phyloP scores from a whole-genome alignment of 1,140 invertebrate species.

The Atta cephalotes region DNA sequence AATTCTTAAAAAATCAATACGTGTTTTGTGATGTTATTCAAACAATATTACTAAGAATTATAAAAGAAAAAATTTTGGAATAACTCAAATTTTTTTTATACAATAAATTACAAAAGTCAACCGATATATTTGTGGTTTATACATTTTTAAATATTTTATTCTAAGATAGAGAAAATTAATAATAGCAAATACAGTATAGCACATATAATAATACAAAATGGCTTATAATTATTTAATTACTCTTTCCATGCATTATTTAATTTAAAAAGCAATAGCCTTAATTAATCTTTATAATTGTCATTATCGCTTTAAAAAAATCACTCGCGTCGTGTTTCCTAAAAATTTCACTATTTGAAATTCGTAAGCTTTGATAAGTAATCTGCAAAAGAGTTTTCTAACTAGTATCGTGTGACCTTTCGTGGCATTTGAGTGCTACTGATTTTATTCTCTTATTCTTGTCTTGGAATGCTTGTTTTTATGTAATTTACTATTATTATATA shows the following conservation, averaged over 20 bases:
- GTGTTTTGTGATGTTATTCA: constrained; percentile 3
- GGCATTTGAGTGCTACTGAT: constrained; percentile 80
- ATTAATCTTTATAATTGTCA: neutral
- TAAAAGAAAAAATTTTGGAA: neutral
- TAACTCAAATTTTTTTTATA: neutral
- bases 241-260: neutral
- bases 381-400: constrained; percentile 73
- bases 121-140: neutral
- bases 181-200: neutral
- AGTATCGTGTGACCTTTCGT: constrained; percentile 84
- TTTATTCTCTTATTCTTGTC: constrained; percentile 62
- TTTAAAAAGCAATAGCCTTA: neutral
- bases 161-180: neutral
- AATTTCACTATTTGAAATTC: constrained; percentile 68
- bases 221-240: constrained; percentile 15
- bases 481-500: neutral
- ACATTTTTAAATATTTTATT: constrained; percentile 10
- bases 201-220: neutral
- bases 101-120: neutral
- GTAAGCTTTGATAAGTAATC: constrained; percentile 63
- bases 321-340: constrained; percentile 75
- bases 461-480: constrained; percentile 56
- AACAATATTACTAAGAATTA: neutral
- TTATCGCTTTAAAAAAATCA: constrained; percentile 69
- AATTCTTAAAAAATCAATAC: neutral